Base-by-base conservation (phyloP, 1,140 invertebrate species). In the Helicoverpa armigera region DNA sequence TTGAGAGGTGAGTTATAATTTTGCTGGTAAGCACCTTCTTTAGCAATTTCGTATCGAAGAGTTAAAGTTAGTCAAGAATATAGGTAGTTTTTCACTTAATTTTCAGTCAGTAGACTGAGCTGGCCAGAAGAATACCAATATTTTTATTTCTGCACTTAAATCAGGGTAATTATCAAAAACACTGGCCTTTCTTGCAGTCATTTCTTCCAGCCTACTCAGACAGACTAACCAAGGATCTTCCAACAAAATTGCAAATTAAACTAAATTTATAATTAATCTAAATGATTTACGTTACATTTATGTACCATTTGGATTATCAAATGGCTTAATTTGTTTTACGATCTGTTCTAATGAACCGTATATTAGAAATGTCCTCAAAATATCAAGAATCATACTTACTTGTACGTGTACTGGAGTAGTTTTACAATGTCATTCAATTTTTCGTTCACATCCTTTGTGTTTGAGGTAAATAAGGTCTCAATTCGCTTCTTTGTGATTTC, bases 281-380 rank as follows among this genome's bases (percentile, higher is more conserved):
- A 61, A 29, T 61, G 58, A 61, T 61, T 61, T 61, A 61, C 29
- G 58, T 29, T 61, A 61, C 58, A 31, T 61, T 60, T 60, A 60
- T 31, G 58, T 11, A 31, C 58, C 58, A 61, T 29, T 61, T 61
- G 23, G 23, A 61, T 4, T 4, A 31, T 31, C 16, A 18, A 29
- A 31, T 61, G 58, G 23, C 58, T 61, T 61, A 61, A 61, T 61
- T 29, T 31, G 58, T 61, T 61, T 61, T 61, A 61, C 12, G 58
- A 61, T 18, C 12, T 43, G 10, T 13, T 61, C 0, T 61, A 61
- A 61, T 61, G 18, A 61, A 31, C 58, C 14, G 18, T 61, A 61
- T 29, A 61, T 61, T 29, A 31, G 63, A 65, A 31, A 61, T 14
- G 11, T 61, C 11, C 11, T 61, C 23, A 31, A 10, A 61, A 61